These are phyloP conservation scores for Rhodophaea formosa DNA, from an alignment of 2,888 invertebrate species.

Conservation along the genomic window DNA sequence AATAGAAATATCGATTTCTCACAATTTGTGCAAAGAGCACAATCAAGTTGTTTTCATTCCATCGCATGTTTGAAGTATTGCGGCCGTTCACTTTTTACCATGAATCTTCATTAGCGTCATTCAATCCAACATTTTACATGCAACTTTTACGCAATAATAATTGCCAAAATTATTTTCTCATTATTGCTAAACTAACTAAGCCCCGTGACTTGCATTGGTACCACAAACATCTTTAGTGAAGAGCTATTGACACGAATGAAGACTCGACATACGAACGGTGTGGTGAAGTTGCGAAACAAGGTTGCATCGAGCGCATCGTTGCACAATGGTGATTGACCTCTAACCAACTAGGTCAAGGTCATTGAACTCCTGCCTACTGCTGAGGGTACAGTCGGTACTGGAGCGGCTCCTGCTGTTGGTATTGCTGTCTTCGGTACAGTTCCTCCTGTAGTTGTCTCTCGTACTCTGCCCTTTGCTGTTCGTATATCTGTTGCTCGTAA, in stretches of 20 bases:
- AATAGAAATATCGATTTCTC: no score
- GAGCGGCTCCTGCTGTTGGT: slow-evolving; percentile 40
- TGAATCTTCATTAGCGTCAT: background rate
- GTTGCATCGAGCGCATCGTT: slow-evolving; percentile 40
- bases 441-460: slow-evolving; percentile 36
- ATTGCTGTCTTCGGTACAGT: slow-evolving; percentile 38
- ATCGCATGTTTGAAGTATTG: no score
- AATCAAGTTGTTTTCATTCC: no score
- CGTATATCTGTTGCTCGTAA: slow-evolving; percentile 38
- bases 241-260: slow-evolving; percentile 10
- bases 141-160: background rate
- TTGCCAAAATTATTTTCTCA: background rate
- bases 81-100: background rate
- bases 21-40: no score
- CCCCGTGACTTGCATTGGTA: background rate
- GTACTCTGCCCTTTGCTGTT: slow-evolving; percentile 37
- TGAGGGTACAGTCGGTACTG: slow-evolving; percentile 46
- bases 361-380: slow-evolving; percentile 36
- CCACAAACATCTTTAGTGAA: slow-evolving; percentile 3
- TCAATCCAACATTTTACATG: background rate
- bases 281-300: slow-evolving; percentile 21
- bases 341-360: slow-evolving; percentile 71
- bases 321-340: slow-evolving; percentile 42
- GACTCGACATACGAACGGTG: slow-evolving; percentile 8
- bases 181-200: slow-evolving; percentile 4